Conservation (phyloP, 2,797 vertebrate genomes). For the Enteromius trimaculatus region DNA sequence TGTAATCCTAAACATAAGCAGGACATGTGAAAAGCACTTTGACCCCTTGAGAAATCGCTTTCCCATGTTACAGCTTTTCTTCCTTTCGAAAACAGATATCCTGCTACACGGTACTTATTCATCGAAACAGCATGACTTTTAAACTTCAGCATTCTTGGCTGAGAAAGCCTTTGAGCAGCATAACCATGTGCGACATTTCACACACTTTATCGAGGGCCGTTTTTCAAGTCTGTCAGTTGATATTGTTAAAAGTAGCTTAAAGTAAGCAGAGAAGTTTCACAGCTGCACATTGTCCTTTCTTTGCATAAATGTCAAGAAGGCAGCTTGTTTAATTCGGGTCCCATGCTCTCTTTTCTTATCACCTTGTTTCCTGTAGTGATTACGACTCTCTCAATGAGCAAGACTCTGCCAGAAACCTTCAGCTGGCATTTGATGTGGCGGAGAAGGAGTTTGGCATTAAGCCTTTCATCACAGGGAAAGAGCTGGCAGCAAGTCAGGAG, state of each 20-base stretch:
- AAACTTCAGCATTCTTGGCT: constrained; percentile 20
- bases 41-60: constrained; percentile 30
- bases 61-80: neutral
- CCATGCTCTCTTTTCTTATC: constrained; percentile 63
- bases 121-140: constrained; percentile 22
- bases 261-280: constrained; percentile 22
- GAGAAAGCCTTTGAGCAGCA: constrained; percentile 35
- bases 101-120: neutral
- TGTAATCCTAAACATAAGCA: constrained; percentile 50
- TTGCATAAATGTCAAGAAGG: constrained; percentile 28
- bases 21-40: constrained; percentile 48
- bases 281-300: constrained; percentile 6
- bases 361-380: constrained; percentile 76
- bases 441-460: constrained; percentile 92
- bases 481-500: constrained; percentile 79
- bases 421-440: constrained; percentile 89
- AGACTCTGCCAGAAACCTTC: constrained; percentile 84
- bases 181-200: constrained; percentile 53
- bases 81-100: constrained; percentile 33
- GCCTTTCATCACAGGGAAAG: constrained; percentile 83
- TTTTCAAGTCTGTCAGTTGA: constrained; percentile 37
- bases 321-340: neutral
- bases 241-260: constrained; percentile 24
- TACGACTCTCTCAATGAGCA: constrained; percentile 89
- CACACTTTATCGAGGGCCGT: constrained; percentile 42